These are phyloP conservation scores for Drosophila pandora DNA, from an alignment of 1,140 invertebrate species.

Conservation along the genomic window DNA sequence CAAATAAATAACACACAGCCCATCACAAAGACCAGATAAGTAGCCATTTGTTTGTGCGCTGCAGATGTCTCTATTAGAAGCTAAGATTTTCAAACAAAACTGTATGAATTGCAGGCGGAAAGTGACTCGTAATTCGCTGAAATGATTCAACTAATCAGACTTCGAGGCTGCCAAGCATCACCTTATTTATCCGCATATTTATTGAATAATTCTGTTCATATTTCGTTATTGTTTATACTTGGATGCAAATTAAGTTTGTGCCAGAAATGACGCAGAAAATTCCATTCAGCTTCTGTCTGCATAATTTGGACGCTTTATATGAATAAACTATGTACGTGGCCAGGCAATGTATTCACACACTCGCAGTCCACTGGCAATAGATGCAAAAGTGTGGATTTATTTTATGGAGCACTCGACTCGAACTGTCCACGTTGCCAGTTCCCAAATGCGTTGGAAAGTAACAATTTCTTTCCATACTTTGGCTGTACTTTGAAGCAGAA, in stretches of 20 bases:
- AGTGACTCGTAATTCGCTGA: not conserved
- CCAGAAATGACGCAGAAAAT: conserved; percentile 49
- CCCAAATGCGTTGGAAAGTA: conserved; percentile 10
- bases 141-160: conserved; percentile 15
- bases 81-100: not conserved
- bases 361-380: conserved; percentile 25
- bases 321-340: conserved; percentile 8
- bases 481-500: conserved; percentile 34
- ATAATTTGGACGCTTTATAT: conserved; percentile 31
- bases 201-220: not conserved
- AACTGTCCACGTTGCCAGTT: conserved; percentile 26
- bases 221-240: conserved; percentile 48
- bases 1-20: conserved; percentile 46
- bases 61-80: conserved; percentile 37
- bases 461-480: conserved; percentile 14
- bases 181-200: not conserved
- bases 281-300: conserved; percentile 28
- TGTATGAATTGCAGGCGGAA: not conserved
- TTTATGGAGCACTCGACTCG: conserved; percentile 51
- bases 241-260: conserved; percentile 54
- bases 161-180: not conserved
- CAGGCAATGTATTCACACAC: conserved; percentile 5
- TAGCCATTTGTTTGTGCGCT: conserved; percentile 33
- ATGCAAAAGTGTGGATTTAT: conserved; percentile 54
- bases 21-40: conserved; percentile 23